Base-by-base conservation (phyloP, 2,113 vertebrate species). In the Symphodus melops region DNA sequence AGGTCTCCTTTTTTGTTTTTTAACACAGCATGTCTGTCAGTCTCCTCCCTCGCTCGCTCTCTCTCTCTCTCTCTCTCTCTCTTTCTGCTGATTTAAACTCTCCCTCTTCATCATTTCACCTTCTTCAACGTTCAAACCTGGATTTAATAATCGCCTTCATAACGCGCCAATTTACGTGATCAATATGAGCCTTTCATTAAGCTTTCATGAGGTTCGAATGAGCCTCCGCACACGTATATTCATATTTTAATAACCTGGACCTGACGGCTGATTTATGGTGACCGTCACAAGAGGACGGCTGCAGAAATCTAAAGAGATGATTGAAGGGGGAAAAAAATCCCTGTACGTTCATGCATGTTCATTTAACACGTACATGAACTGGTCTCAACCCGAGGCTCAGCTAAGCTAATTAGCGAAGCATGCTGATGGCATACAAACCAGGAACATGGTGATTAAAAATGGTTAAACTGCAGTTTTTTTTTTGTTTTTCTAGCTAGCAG, bases 201-300 rank as follows among this genome's bases (percentile, higher is more conserved):
- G 48, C 4, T 41, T 66, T 71, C 51, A 58, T 68, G 68, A 44
- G 37, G 41, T 57, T 68, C 19, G 46, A 48, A 62, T n/a, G 8
- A 48, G 46, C 39, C 58, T 64, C 54, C 41, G 52, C 46, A 48
- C 44, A 19, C 55, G 17, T 9, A 72, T 58, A 21, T 72, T 25
- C 58, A 49, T 8, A 28, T 71, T 79, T 70, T 36, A 73, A 82
- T 12, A 56, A 75, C 19, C 12, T 37, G n/a, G 20, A 28, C 65
- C 48, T 14, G 17, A 25, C 16, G 28, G 13, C 11, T 60, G 53
- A 33, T 20, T 39, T 25, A 44, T 39, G 28, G 11, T 17, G 36
- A 44, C 54, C 14, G 37, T 62, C 44, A 55, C 8, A 25, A 37
- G 20, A 59, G 20, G 39, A 56, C 41, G 14, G 41, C 2, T 21